Evolutionary conservation across 2,888 invertebrate genomes (phyloP).

Genomic region (Agrotis ipsilon): DNA sequence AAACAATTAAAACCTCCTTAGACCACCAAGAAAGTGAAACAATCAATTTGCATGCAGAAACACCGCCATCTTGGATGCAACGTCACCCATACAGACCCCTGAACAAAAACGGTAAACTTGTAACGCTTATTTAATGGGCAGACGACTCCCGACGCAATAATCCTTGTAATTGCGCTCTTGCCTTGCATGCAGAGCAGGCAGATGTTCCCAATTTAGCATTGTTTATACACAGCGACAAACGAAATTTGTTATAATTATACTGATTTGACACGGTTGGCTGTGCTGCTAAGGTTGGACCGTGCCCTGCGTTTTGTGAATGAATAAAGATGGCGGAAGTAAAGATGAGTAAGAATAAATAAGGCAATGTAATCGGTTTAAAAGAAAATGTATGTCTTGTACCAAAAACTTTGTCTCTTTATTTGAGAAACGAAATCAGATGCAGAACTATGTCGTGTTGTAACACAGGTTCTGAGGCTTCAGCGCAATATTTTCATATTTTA

Average conservation of each 20-base stretch:
- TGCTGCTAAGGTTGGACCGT: constrained; percentile 27
- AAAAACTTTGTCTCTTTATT: too few relatives aligned
- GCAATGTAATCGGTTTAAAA: not conserved
- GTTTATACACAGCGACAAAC: constrained; percentile 77
- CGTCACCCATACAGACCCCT: constrained; percentile 67
- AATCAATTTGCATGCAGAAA: constrained; percentile 63
- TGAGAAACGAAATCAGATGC: too few relatives aligned
- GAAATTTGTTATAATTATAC: constrained; percentile 81
- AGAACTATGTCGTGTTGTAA: not conserved
- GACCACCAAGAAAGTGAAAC: constrained; percentile 46
- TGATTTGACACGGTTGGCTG: constrained; percentile 61
- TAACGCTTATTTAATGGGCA: constrained; percentile 86
- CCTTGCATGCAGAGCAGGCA: constrained; percentile 86
- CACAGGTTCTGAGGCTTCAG: too few relatives aligned
- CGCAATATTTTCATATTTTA: too few relatives aligned
- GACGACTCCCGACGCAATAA: constrained; percentile 82
- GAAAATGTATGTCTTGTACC: not conserved
- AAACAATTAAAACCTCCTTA: constrained; percentile 60
- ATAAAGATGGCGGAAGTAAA: constrained; percentile 45
- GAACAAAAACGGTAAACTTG: constrained; percentile 80
- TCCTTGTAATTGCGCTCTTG: constrained; percentile 82
- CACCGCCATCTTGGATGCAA: constrained; percentile 55
- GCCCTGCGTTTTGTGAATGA: constrained; percentile 38
- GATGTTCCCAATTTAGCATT: constrained; percentile 85
- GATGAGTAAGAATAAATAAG: constrained; percentile 4